A percentile compares a stretch with the other conserved stretches of the same genome.
Evolutionary conservation across 2,113 vertebrate genomes (phyloP).

Genomic region (Pelodiscus sinensis): DNA sequence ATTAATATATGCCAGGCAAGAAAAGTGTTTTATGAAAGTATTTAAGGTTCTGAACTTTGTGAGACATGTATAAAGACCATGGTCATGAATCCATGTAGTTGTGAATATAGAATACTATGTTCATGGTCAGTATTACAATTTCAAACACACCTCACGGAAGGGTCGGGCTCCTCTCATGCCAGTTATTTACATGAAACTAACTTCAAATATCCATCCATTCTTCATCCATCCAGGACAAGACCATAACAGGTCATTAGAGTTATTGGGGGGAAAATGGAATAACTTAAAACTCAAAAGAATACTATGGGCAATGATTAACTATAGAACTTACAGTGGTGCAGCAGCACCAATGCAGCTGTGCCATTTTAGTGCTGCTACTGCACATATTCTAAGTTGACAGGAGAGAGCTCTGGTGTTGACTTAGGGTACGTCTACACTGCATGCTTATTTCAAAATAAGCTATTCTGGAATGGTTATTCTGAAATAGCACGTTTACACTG

Average conservation of each 20-base stretch:
- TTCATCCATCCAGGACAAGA: background rate
- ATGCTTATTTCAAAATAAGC: too few species aligned
- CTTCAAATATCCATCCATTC: background rate
- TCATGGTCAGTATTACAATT: background rate
- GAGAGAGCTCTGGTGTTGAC: background rate
- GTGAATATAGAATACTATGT: background rate
- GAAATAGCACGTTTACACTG: too few species aligned
- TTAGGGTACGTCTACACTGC: background rate
- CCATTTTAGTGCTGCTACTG: too few species aligned
- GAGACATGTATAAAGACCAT: background rate
- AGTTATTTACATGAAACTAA: background rate
- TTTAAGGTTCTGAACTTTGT: background rate
- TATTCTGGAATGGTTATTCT: too few species aligned
- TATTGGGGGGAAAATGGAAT: background rate
- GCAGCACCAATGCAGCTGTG: background rate
- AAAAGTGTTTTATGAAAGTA: too few species aligned
- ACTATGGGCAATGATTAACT: background rate
- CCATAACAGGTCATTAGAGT: background rate
- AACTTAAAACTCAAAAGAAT: background rate
- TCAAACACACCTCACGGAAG: background rate
- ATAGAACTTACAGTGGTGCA: background rate
- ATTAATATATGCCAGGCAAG: too few species aligned
- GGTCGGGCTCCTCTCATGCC: background rate
- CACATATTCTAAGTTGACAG: background rate
- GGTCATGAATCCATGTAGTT: background rate